Percentiles rank a stretch among this genome's conserved stretches.
Evolutionary conservation across 2,113 vertebrate genomes (phyloP).

Genomic region (Chunga burmeisteri): DNA sequence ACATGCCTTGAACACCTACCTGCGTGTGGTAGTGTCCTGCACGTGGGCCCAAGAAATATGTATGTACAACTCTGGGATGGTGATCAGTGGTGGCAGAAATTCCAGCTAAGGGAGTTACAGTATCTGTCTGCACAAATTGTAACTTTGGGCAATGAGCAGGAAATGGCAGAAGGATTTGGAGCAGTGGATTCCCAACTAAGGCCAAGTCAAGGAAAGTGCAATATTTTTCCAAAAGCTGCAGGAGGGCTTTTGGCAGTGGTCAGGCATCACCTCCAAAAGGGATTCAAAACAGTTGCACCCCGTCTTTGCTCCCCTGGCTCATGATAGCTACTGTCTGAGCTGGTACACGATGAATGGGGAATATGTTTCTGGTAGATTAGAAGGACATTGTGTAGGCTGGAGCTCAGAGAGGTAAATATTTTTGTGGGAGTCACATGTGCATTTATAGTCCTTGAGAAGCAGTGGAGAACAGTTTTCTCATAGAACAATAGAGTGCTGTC

Average conservation of each 20-base stretch:
- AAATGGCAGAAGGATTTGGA: background rate
- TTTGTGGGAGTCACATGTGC: background rate
- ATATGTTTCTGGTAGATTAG: background rate
- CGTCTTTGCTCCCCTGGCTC: background rate
- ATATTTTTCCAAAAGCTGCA: background rate
- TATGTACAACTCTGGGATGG: background rate
- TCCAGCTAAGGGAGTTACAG: background rate
- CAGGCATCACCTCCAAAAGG: background rate
- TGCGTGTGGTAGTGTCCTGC: background rate
- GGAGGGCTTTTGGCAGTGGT: background rate
- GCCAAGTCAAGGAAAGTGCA: background rate
- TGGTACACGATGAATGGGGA: background rate
- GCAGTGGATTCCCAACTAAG: background rate
- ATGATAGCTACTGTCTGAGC: background rate
- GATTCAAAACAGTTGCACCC: background rate
- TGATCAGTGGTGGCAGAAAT: background rate
- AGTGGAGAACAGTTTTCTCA: background rate
- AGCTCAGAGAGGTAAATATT: background rate
- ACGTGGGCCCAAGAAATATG: rapidly evolving
- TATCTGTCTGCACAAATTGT: background rate
- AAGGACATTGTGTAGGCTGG: background rate
- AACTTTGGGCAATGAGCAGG: background rate
- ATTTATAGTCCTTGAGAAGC: background rate
- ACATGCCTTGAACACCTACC: background rate
- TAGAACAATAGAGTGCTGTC: background rate